Base-by-base conservation (phyloP, 2,888 invertebrate species). In the Cantharis rufa region DNA sequence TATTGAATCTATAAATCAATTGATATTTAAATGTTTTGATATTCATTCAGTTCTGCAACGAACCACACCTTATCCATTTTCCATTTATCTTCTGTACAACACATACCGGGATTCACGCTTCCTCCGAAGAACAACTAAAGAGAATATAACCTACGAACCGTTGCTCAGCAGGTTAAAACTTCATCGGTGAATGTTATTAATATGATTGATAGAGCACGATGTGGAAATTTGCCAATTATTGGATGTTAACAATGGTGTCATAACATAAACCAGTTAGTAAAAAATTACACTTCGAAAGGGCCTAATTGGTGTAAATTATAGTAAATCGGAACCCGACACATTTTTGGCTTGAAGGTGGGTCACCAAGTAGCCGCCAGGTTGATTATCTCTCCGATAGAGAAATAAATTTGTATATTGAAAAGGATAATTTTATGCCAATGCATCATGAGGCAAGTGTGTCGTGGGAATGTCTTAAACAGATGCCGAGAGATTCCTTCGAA, bases 381-480 rank as follows among this genome's bases (percentile, higher is more conserved):
- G 48, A 48, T 48, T 48, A 48, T 48, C 9, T 48, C 5, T 7
- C 48, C n/a, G n/a, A 48, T n/a, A 48, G 48, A 48, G 48, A 48
- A 48, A 48, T 48, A 48, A 48, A 48, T 48, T 48, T 48, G 48
- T 48, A 48, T 48, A 48, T 48, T 48, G 48, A 48, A 48, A 48
- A 48, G 48, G 75, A 78, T 78, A 75, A 78, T 74, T 73, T 71
- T 76, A 62, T 71, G 71, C 75, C 76, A 71, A 71, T 78, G 76
- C 78, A 78, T 76, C 78, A 69, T 68, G 75, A 66, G 73, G 74
- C 76, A 81, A 80, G 82, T 82, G 79, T 81, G 82, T 80, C 85
- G 85, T 85, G 85, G 85, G 85, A 85, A 85, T 83, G 81, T 78
- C 78, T 74, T 77, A 78, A 80, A 78, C 75, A 80, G 80, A 82